Evolutionary conservation across 2,797 vertebrate species (phyloP), one percentile per base, ranked within the genome.

Genomic region (Phyllotis vaccarum): DNA sequence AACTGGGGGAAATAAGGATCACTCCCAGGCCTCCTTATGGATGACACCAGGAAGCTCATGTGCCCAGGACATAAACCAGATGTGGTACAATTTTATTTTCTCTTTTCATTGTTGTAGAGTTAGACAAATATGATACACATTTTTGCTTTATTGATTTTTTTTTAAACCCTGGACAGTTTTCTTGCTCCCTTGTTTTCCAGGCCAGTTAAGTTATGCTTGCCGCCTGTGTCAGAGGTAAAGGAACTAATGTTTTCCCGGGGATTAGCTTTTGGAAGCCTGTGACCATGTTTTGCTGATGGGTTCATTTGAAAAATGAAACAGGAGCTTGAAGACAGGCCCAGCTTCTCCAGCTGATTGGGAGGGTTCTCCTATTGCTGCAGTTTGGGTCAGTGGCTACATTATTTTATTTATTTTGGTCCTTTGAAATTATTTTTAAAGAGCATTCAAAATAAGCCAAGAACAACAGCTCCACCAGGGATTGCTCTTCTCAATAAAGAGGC

Each of bases 81-180:
- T 3, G 21, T 52, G 72, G 37, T 13, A 86, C 81, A 37, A 81
- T 91, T 95, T 86, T 31, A 37, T 52, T 52, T 86, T 31, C 34
- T 58, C 22, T 37, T 17, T 46, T 87, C 52, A 70, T 52, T 96
- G 52, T 76, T 93, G 93, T 46, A 14, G 60, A 52, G 40, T 94
- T 94, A 60, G 46, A 94, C 34, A 82, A n/a, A 90, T 87, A 70
- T 0, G 5, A 66, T 89, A 70, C 19, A 21, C 31, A 31, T 93
- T 68, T 91, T 76, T 93, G 31, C 37, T 74, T 81, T 56, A 82
- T 76, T 89, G 52, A 80, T 85, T 92, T 85, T 88, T 75, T 94
- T 54, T 34, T 34, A 1, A 1, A 66, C 11, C 40, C 37, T 81
- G 21, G 49, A 40, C 31, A 86, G 3, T 66, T 58, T 86, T 40